Evolutionary conservation across 1,140 invertebrate species (phyloP).

Genomic region (Subanguina moxae): DNA sequence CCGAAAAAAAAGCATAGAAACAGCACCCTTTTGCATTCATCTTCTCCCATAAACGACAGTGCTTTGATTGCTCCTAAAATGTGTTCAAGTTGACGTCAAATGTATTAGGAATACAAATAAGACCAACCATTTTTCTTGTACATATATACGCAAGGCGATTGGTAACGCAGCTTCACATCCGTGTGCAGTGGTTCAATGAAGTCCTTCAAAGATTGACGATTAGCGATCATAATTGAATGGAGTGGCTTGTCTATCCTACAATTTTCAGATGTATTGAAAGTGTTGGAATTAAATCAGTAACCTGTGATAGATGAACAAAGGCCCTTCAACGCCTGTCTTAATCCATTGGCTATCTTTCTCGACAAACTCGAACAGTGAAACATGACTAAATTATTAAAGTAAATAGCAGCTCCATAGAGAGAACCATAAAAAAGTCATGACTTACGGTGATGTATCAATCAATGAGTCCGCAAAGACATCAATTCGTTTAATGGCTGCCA

Average conservation of each 20-base stretch:
- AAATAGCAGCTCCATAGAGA: neutral
- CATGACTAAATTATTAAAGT: neutral
- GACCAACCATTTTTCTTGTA: constrained; percentile 35
- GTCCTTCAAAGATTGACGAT: constrained; percentile 48
- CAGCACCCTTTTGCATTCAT: too few species aligned
- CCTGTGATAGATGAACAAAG: constrained; percentile 38
- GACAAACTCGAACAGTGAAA: constrained; percentile 22
- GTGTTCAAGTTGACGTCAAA: neutral
- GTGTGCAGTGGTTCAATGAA: constrained; percentile 40
- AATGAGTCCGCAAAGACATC: constrained; percentile 29
- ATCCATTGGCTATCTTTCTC: constrained; percentile 13
- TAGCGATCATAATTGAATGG: constrained; percentile 48
- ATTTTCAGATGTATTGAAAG: neutral
- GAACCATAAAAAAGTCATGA: neutral
- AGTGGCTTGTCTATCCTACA: constrained; percentile 31
- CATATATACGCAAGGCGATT: constrained; percentile 45
- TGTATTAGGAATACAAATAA: constrained; percentile 3
- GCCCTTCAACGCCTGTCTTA: constrained; percentile 38
- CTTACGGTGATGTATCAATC: constrained; percentile 11
- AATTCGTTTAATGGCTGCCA: constrained; percentile 19
- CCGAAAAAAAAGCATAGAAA: too few species aligned
- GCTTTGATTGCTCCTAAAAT: too few species aligned
- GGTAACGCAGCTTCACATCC: constrained; percentile 22
- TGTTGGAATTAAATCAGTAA: neutral
- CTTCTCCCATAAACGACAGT: too few species aligned